These are phyloP conservation scores for Nymphalis urticae DNA, from an alignment of 2,888 invertebrate species.

Conservation along the genomic window DNA sequence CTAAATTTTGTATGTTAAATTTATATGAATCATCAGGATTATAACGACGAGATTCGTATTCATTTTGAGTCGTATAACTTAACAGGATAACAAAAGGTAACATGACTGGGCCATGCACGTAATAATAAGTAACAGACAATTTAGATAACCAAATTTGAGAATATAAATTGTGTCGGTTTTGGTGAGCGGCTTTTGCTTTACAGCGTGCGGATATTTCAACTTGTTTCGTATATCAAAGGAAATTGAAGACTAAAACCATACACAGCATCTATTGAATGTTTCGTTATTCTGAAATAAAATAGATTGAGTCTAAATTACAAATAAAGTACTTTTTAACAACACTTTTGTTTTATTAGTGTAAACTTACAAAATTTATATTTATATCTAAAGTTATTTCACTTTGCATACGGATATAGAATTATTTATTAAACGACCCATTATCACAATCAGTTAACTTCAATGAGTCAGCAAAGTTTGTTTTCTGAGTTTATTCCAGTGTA, in stretches of 20 bases:
- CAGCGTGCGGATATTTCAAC: neutral
- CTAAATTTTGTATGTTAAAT: neutral
- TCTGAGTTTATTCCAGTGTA: slow-evolving; percentile 19
- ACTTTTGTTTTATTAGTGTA: neutral
- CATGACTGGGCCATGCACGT: slow-evolving; percentile 16
- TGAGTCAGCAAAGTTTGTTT: slow-evolving; percentile 22
- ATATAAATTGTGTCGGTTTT: slow-evolving; percentile 17
- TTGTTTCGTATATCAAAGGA: neutral
- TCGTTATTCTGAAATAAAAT: too few species aligned
- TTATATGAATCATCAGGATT: neutral
- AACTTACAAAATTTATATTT: neutral
- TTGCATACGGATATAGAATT: neutral
- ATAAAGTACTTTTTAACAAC: neutral
- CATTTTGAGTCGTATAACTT: slow-evolving; percentile 27
- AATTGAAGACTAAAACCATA: neutral
- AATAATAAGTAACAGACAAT: slow-evolving; percentile 29
- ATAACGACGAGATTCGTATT: slow-evolving; percentile 29
- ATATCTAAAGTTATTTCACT: neutral
- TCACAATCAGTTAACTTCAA: neutral
- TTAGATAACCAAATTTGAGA: slow-evolving; percentile 31
- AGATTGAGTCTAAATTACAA: neutral
- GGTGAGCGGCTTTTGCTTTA: slow-evolving; percentile 18
- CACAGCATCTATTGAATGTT: neutral
- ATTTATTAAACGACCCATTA: neutral
- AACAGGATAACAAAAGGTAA: slow-evolving; percentile 12